These are phyloP conservation scores for Syrista parreyssii DNA, from an alignment of 2,888 invertebrate genomes.

Conservation along the genomic window DNA sequence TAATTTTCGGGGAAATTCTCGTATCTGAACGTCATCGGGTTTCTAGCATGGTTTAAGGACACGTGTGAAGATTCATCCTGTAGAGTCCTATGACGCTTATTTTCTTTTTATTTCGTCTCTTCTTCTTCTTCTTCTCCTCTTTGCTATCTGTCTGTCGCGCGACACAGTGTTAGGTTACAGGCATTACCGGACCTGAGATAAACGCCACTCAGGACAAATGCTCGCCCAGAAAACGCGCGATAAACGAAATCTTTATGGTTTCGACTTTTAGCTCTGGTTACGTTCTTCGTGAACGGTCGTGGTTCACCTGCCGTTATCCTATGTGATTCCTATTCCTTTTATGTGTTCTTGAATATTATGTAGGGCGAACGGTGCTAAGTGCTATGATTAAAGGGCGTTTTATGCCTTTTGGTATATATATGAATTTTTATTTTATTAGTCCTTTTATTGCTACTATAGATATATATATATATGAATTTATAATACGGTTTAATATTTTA, in stretches of 20 bases:
- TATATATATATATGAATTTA: background rate
- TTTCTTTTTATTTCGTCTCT: slow-evolving; percentile 14
- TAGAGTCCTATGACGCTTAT: slow-evolving; percentile 6
- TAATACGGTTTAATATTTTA: background rate
- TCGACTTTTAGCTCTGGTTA: slow-evolving; percentile 30
- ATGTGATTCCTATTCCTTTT: slow-evolving; percentile 10
- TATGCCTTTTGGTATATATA: slow-evolving; percentile 21
- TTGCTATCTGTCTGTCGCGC: slow-evolving; percentile 48
- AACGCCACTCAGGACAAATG: slow-evolving; percentile 56
- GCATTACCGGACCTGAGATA: slow-evolving; percentile 53
- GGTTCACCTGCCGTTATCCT: slow-evolving; percentile 36
- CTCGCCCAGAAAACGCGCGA: slow-evolving; percentile 49
- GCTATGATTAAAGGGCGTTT: slow-evolving; percentile 42
- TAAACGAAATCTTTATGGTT: slow-evolving; percentile 49
- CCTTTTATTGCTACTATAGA: background rate
- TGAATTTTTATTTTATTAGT: background rate
- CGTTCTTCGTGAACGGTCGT: background rate
- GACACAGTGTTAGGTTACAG: slow-evolving; percentile 57
- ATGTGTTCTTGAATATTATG: slow-evolving; percentile 10
- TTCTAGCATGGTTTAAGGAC: background rate
- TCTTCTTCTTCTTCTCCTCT: slow-evolving; percentile 20
- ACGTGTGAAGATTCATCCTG: slow-evolving; percentile 21
- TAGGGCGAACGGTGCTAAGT: slow-evolving; percentile 41
- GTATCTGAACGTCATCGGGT: background rate
- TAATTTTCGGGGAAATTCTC: background rate